Conservation (phyloP, 2,113 vertebrate species). For the Pomatostomus ruficeps region DNA sequence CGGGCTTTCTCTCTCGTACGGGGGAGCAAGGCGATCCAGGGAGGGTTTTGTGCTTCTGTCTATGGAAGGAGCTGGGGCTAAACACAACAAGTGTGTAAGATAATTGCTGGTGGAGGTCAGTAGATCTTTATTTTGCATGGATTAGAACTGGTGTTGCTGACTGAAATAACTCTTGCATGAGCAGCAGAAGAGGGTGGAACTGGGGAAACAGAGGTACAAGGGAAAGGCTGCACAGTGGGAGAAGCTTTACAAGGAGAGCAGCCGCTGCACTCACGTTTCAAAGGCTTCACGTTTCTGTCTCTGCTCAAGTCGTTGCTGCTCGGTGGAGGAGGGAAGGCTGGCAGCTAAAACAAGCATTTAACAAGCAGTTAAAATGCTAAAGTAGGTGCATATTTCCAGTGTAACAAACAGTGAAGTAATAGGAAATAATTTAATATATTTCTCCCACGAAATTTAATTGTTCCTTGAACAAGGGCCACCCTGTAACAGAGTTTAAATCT, state of each 20-base stretch:
- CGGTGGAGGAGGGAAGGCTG: conserved; percentile 31
- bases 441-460: background rate
- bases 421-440: background rate
- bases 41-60: conserved; percentile 83
- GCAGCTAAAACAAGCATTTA: conserved; percentile 28
- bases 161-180: background rate
- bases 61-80: conserved; percentile 71
- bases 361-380: background rate
- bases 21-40: conserved; percentile 61
- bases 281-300: conserved; percentile 53
- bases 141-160: background rate
- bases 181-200: background rate
- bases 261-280: conserved; percentile 59
- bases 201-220: background rate
- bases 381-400: background rate
- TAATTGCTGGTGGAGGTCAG: background rate
- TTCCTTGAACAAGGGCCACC: background rate
- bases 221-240: background rate
- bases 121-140: background rate
- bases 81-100: conserved; percentile 1
- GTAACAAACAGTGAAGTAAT: background rate
- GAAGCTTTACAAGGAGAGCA: background rate
- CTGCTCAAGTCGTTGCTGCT: conserved; percentile 60
- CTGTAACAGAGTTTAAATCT: background rate
- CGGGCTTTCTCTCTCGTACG: conserved; percentile 65